phyloP scores from a whole-genome alignment of 1,140 invertebrate genomes.

The Drosophila chauvacae region DNA sequence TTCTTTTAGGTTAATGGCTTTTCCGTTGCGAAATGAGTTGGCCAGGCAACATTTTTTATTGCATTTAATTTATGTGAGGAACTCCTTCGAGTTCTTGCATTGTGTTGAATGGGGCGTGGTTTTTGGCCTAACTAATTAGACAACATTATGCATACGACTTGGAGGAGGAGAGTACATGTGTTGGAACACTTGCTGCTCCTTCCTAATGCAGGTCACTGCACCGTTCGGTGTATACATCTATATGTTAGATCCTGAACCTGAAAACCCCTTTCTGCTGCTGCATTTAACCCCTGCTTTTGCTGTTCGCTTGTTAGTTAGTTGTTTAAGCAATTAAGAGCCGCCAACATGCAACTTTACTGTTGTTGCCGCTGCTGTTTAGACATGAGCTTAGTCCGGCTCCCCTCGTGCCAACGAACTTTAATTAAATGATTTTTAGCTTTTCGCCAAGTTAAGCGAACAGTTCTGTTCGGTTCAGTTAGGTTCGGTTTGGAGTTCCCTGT shows the following conservation, averaged over 20 bases:
- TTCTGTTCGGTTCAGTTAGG: slow-evolving; percentile 35
- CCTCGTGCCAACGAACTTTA: slow-evolving; percentile 52
- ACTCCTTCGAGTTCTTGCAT: background rate
- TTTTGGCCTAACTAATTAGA: slow-evolving; percentile 42
- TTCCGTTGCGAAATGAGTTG: background rate
- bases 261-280: background rate
- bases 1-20: slow-evolving; percentile 7
- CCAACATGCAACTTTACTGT: slow-evolving; percentile 58
- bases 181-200: slow-evolving; percentile 23
- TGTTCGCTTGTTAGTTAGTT: slow-evolving; percentile 67
- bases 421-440: slow-evolving; percentile 76
- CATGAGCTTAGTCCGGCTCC: slow-evolving; percentile 26
- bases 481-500: slow-evolving; percentile 18
- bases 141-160: slow-evolving; percentile 32
- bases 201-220: slow-evolving; percentile 43
- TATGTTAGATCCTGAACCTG: slow-evolving; percentile 19
- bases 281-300: slow-evolving; percentile 16
- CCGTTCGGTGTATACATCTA: background rate
- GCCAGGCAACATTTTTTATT: slow-evolving; percentile 1
- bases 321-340: slow-evolving; percentile 73
- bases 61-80: slow-evolving; percentile 8
- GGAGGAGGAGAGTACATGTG: slow-evolving; percentile 2
- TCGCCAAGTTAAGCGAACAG: slow-evolving; percentile 58
- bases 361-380: slow-evolving; percentile 26
- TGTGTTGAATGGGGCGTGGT: slow-evolving; percentile 16